Conservation (phyloP, 2,888 invertebrate genomes). For the Oasisia sp. region DNA sequence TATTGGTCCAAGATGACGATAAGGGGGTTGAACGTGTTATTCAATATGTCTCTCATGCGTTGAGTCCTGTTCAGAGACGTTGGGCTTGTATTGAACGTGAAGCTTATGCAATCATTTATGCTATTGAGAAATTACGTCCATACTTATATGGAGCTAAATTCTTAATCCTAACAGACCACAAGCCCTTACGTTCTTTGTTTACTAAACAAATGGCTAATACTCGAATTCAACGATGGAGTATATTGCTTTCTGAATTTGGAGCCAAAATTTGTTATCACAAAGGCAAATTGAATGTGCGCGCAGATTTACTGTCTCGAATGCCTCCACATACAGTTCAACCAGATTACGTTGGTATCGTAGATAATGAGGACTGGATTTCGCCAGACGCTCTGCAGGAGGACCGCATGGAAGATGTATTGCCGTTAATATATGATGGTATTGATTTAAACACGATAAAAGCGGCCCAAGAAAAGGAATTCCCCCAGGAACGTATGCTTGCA, state of each 20-base stretch:
- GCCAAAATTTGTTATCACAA: neutral
- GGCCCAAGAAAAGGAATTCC: neutral
- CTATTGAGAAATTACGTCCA: neutral
- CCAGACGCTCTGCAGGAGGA: neutral
- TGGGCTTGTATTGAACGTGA: neutral
- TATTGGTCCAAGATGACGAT: neutral
- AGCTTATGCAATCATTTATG: neutral
- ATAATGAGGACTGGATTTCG: neutral
- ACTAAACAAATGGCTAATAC: neutral
- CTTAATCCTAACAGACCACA: neutral
- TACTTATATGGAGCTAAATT: neutral
- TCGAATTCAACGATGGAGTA: neutral
- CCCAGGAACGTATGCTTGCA: neutral
- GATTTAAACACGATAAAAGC: neutral
- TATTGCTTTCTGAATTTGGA: neutral
- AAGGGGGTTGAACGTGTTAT: neutral
- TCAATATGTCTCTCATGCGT: neutral
- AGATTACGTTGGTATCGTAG: neutral
- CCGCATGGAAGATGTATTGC: neutral
- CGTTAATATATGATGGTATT: neutral
- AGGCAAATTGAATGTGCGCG: neutral
- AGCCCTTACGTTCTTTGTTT: neutral
- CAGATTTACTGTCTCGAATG: neutral
- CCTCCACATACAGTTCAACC: neutral
- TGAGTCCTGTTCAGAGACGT: neutral